Evolutionary conservation across 1,140 invertebrate species (phyloP), one percentile per base, ranked within the genome.

Genomic region (Neodiprion virginianus): DNA sequence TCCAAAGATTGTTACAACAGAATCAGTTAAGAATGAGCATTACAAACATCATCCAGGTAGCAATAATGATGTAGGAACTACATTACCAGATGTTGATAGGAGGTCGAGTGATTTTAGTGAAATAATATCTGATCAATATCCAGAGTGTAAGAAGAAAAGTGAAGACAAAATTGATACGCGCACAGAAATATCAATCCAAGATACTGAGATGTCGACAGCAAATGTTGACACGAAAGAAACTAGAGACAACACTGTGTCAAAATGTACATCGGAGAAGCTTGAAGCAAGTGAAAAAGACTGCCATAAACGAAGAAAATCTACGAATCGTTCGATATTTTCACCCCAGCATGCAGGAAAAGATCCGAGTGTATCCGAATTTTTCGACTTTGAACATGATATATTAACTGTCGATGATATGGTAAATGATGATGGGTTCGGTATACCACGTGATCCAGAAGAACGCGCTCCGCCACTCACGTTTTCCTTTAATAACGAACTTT

Each of bases 301-400:
- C 67, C 79, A 82, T 23, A 88, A 84, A 70, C 78, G 86, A n/a
- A 79, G 85, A 14, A 84, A 82, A 17, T 87, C 85, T 0, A 78
- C 79, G 21, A 92, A 91, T 77, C 89, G 92, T 65, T 92, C 93
- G 5, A 93, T 94, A 84, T 94, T 94, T 84, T 94, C 93, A 1
- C 93, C 93, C 7, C 92, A 93, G 74, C 90, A 92, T 17, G 87
- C 88, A 14, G 81, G 85, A 7, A 94, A 94, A 86, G 92, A 94
- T 76, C 88, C 89, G 68, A 87, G 87, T 78, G 86, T 89, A 75
- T 84, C 88, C 67, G 91, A 92, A 77, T 78, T 92, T 8, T 92
- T 93, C 78, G 93, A 94, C 76, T 93, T 94, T 78, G 91, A 90
- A 76, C 90, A 92, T 75, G 93, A 94, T 74, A 91, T 93, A 76